These are phyloP conservation scores for Ceuthmochares aereus DNA, from an alignment of 2,113 vertebrate species.

Conservation along the genomic window DNA sequence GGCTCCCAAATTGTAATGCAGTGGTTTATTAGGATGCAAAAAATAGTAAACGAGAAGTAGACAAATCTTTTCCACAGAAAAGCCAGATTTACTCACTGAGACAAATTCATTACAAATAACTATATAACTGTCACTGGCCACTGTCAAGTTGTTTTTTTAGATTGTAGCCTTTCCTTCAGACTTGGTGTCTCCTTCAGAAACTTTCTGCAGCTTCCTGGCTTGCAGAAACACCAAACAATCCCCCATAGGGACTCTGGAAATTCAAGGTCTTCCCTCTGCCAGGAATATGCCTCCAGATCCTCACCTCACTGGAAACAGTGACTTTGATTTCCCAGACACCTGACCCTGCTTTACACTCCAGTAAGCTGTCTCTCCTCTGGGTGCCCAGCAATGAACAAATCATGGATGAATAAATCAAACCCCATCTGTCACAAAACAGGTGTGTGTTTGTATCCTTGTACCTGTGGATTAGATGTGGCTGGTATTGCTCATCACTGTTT, in stretches of 20 bases:
- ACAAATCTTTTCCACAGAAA: not conserved
- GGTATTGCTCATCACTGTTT: rapidly evolving
- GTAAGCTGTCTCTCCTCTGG: not conserved
- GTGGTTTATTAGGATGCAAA: not conserved
- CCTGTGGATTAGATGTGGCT: not conserved
- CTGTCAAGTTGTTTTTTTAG: not conserved
- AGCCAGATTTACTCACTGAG: not conserved
- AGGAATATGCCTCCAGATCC: not conserved
- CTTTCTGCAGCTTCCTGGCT: not conserved
- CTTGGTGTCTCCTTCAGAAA: not conserved
- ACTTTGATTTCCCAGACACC: not conserved
- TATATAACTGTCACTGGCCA: not conserved
- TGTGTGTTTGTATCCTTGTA: rapidly evolving
- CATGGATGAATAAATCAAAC: not conserved
- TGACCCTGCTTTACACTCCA: not conserved
- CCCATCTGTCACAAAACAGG: not conserved
- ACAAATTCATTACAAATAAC: not conserved
- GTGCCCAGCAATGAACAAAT: rapidly evolving
- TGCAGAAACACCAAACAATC: not conserved
- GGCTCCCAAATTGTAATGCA: not conserved
- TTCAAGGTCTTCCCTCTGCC: not conserved
- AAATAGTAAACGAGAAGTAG: not conserved
- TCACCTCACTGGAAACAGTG: not conserved
- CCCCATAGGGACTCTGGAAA: not conserved
- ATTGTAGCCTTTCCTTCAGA: not conserved